Percentiles rank a stretch among this genome's conserved stretches.
Evolutionary conservation across 2,113 vertebrate genomes (phyloP).

Genomic region (Cephalopterus ornatus): DNA sequence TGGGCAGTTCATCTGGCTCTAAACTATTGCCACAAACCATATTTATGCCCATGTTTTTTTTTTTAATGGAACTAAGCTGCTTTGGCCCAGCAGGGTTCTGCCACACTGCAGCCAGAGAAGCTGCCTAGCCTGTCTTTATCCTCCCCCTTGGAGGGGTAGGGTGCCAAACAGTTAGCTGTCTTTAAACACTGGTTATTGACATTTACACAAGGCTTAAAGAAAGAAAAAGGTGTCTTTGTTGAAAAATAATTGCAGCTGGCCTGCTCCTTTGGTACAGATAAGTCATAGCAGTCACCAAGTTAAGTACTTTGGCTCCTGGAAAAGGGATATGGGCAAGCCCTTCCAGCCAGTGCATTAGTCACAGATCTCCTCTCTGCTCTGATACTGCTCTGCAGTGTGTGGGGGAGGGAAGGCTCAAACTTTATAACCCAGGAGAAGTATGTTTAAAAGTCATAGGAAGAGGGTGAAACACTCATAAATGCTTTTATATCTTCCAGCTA

Average conservation of each 20-base stretch:
- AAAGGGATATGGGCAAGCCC: background rate
- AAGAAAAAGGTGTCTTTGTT: constrained; percentile 33
- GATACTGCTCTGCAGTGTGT: background rate
- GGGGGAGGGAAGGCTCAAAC: background rate
- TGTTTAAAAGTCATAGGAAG: background rate
- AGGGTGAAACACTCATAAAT: background rate
- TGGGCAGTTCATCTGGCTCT: background rate
- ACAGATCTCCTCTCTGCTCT: background rate
- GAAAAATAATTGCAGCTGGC: constrained; percentile 39
- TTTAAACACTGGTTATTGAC: background rate
- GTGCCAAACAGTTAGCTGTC: constrained; percentile 23
- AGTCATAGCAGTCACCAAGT: constrained; percentile 15
- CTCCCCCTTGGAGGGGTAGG: background rate
- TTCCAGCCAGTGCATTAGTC: background rate
- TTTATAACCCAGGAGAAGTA: background rate
- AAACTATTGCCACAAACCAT: background rate
- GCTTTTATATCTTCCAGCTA: background rate
- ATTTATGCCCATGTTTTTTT: background rate
- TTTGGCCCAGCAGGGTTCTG: background rate
- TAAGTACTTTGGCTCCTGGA: constrained; percentile 1
- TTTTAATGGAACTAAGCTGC: background rate
- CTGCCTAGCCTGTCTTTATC: background rate
- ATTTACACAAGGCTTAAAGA: constrained; percentile 18
- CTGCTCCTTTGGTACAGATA: background rate
- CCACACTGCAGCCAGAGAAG: background rate